These are phyloP conservation scores for Oscheius sp. DNA, from an alignment of 1,140 invertebrate genomes.

Conservation along the genomic window DNA sequence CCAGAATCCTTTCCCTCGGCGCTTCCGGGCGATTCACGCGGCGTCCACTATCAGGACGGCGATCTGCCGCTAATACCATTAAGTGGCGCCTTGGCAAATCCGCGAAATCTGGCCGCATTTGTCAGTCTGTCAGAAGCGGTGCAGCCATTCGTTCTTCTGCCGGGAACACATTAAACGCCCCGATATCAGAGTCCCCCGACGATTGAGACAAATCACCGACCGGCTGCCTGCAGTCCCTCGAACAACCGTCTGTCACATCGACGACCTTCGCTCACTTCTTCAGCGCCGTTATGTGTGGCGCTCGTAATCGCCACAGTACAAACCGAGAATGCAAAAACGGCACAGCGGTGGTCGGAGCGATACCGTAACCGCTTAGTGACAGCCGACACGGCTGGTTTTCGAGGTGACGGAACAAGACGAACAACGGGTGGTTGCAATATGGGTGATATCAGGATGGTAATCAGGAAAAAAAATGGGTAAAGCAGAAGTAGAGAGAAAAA, in stretches of 20 bases:
- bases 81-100: not conserved
- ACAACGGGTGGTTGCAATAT: no score
- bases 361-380: no score
- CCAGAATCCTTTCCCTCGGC: not conserved
- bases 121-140: conserved; percentile 1
- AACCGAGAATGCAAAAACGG: not conserved
- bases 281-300: not conserved
- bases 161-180: not conserved
- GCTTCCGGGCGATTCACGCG: not conserved
- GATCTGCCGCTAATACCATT: conserved; percentile 12
- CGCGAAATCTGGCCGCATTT: conserved; percentile 12
- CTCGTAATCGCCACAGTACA: not conserved
- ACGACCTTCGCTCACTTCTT: conserved; percentile 5
- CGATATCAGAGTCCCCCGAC: not conserved
- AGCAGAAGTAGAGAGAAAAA: no score
- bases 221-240: no score
- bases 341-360: not conserved
- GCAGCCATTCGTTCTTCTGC: not conserved
- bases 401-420: no score
- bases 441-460: no score
- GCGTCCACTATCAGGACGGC: not conserved
- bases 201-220: not conserved
- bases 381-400: no score
- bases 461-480: no score
- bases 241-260: no score